Evolutionary conservation across 2,113 vertebrate species (phyloP), one percentile per base, ranked within the genome.

Genomic region (Corydoras sp.): DNA sequence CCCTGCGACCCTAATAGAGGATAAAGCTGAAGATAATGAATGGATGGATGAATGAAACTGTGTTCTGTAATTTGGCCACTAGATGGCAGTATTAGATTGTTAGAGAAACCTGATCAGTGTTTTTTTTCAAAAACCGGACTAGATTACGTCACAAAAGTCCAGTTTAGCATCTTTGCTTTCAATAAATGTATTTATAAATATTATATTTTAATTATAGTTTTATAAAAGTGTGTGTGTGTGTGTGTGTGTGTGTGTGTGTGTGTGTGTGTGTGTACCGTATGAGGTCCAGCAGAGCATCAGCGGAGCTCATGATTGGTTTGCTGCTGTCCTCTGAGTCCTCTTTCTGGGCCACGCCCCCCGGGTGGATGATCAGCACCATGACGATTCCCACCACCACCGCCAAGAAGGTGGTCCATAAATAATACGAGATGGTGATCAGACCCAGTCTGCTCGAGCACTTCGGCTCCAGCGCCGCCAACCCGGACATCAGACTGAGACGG

Each of bases 381-480:
- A 96, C 77, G 81, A 99, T 99, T 43, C 96, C 96, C 82, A 98
- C 94, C n/a, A 98, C 67, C 64, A 99, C 96, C 0, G 96, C 96
- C 80, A 99, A 86, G 55, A 99, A 98, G 4, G 96, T 99, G 80
- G 96, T 99, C 95, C 95, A 98, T 80, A 99, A 87, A 85, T 99
- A 99, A 78, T 99, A 99, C 0, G 96, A 95, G 77, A 99, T 87
- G 0, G 95, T 98, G 81, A 99, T 94, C 77, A 99, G 89, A 12
- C 96, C 96, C 68, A 99, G 83, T 43, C 95, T 94, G 77, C 95
- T 96, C 73, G 95, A 97, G 14, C 95, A 96, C 87, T 98, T 99
- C 62, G 95, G 91, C 51, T 99, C 95, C 55, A 99, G 88, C 15
- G 96, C 95, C 50, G 96, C 96, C 2, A 99, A 89, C 55, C 96